Conservation (phyloP, 2,113 vertebrate genomes). For the Gnathonemus longibarbis region DNA sequence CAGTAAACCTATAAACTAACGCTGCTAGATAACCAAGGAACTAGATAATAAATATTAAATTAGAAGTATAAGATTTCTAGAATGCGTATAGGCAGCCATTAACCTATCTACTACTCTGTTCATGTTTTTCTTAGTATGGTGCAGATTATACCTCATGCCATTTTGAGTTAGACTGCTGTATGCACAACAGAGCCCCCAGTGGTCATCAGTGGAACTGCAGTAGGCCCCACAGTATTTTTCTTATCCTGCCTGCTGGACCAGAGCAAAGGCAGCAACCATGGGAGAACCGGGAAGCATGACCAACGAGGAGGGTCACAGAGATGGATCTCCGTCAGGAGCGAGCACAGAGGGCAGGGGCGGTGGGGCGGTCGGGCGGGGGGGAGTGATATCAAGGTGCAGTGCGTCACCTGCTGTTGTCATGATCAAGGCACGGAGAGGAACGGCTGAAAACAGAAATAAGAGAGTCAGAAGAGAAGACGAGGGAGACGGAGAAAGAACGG, state of each 20-base stretch:
- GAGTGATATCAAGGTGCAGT: constrained; percentile 62
- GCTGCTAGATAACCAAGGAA: not conserved
- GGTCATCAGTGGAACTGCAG: not conserved
- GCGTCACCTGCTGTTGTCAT: constrained; percentile 97
- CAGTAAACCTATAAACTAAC: not conserved
- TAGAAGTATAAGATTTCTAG: not conserved
- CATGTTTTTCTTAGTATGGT: not conserved
- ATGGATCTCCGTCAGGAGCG: constrained; percentile 47
- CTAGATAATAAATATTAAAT: not conserved
- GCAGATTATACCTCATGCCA: not conserved
- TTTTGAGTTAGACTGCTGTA: not conserved
- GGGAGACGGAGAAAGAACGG: not conserved
- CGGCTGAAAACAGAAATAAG: constrained; percentile 80
- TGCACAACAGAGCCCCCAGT: not conserved
- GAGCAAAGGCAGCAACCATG: not conserved
- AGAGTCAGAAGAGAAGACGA: constrained; percentile 47
- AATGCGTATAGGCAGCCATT: not conserved
- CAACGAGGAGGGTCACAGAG: constrained; percentile 33
- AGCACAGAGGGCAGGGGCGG: constrained; percentile 28
- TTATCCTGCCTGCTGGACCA: not conserved
- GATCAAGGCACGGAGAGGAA: constrained; percentile 89
- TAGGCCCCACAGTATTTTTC: not conserved
- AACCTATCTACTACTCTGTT: not conserved
- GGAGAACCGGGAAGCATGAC: constrained; percentile 56
- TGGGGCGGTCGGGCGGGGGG: constrained; percentile 11